Evolutionary conservation across 1,140 invertebrate species (phyloP).

Genomic region (Drosophila ironensis): DNA sequence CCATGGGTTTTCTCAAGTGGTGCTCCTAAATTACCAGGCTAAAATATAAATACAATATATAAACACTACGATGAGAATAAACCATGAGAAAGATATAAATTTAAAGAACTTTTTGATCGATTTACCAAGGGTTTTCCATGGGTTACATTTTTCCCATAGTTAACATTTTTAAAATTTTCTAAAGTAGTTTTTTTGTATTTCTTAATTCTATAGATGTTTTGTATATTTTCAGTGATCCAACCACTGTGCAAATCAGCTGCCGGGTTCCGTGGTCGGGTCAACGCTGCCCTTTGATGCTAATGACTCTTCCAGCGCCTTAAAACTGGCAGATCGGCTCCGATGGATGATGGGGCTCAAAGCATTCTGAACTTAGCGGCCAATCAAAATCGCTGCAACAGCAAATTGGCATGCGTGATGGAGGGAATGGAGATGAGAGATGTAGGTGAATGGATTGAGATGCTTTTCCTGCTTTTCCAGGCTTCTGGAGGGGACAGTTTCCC

Average conservation of each 20-base stretch:
- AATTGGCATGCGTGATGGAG: conserved; percentile 60
- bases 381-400: conserved; percentile 48
- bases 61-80: too few species aligned
- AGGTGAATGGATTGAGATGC: conserved; percentile 6
- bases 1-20: too few species aligned
- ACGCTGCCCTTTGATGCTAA: conserved; percentile 58
- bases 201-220: not conserved
- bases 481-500: not conserved
- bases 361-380: conserved; percentile 59
- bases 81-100: too few species aligned
- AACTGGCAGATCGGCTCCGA: conserved; percentile 22
- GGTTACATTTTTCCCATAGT: too few species aligned
- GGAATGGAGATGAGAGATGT: conserved; percentile 2
- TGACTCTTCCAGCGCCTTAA: conserved; percentile 49
- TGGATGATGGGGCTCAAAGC: conserved; percentile 27
- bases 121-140: too few species aligned
- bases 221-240: too few species aligned
- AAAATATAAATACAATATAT: too few species aligned
- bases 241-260: conserved; percentile 27
- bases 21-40: too few species aligned
- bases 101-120: too few species aligned
- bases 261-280: conserved; percentile 25
- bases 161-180: too few species aligned
- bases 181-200: not conserved
- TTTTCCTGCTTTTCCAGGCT: not conserved